Conservation (phyloP, 2,797 vertebrate genomes). For the Anguilla pacifica region DNA sequence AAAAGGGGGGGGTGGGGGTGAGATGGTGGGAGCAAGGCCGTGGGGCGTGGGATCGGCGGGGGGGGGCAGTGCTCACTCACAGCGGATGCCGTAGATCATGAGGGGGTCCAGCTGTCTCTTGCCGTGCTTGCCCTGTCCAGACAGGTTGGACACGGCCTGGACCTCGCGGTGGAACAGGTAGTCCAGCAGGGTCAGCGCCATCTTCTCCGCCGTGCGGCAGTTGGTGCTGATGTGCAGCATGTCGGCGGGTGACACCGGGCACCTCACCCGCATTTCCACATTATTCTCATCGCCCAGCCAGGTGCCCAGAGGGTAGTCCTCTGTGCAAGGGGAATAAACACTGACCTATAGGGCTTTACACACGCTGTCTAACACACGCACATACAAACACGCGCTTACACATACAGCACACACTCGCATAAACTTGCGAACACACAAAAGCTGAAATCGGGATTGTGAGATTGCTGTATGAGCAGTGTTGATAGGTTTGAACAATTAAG, state of each 20-base stretch:
- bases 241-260: slow-evolving; percentile 88
- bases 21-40: background rate
- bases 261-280: slow-evolving; percentile 91
- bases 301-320: slow-evolving; percentile 92
- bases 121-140: slow-evolving; percentile 95
- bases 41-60: background rate
- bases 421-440: background rate
- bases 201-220: slow-evolving; percentile 96
- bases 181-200: slow-evolving; percentile 93
- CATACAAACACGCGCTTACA: background rate
- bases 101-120: slow-evolving; percentile 98
- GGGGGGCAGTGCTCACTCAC: slow-evolving; percentile 74
- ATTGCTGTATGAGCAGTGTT: too few species aligned
- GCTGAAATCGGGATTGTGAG: too few species aligned
- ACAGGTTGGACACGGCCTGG: slow-evolving; percentile 97
- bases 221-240: slow-evolving; percentile 98
- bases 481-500: too few species aligned
- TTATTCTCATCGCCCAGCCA: slow-evolving; percentile 98
- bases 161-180: slow-evolving; percentile 97
- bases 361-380: background rate
- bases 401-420: background rate
- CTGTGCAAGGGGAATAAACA: slow-evolving; percentile 60
- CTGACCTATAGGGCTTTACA: background rate
- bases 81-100: slow-evolving; percentile 97
- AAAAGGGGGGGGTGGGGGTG: slow-evolving; percentile 1